Percentiles rank a stretch among this genome's conserved stretches.
phyloP scores from a whole-genome alignment of 2,113 vertebrate genomes.

The Lepisosteus oculatus region DNA sequence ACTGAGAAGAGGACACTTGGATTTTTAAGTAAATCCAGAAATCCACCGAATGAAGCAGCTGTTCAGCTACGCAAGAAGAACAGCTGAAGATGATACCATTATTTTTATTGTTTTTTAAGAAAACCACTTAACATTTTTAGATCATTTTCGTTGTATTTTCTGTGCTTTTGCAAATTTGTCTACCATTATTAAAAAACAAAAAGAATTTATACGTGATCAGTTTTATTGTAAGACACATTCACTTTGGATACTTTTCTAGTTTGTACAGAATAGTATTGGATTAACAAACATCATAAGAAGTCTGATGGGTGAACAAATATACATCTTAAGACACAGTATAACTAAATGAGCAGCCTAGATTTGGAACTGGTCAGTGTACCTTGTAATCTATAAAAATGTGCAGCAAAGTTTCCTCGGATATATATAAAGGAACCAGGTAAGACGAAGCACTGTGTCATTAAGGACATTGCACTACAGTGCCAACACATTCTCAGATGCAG shows the following conservation, averaged over 20 bases:
- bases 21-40: constrained; percentile 2
- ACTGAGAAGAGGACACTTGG: constrained; percentile 6
- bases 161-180: constrained; percentile 67
- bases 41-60: constrained; percentile 24
- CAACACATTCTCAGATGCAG: constrained; percentile 57
- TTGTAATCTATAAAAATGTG: constrained; percentile 6
- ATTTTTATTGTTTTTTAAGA: constrained; percentile 50
- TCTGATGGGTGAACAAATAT: constrained; percentile 11
- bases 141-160: constrained; percentile 49
- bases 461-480: constrained; percentile 54
- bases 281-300: constrained; percentile 11
- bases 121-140: constrained; percentile 85
- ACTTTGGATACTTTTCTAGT: constrained; percentile 45
- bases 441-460: constrained; percentile 56
- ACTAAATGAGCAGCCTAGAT: background rate
- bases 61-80: constrained; percentile 40
- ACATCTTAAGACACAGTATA: background rate
- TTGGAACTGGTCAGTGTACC: constrained; percentile 4
- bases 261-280: constrained; percentile 28
- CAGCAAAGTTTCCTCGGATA: constrained; percentile 13
- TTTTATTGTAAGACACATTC: constrained; percentile 39
- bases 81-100: constrained; percentile 64
- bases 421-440: constrained; percentile 32
- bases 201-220: constrained; percentile 22
- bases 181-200: constrained; percentile 55